phyloP scores from a whole-genome alignment of 2,797 vertebrate species.

The Semaprochilodus insignis region DNA sequence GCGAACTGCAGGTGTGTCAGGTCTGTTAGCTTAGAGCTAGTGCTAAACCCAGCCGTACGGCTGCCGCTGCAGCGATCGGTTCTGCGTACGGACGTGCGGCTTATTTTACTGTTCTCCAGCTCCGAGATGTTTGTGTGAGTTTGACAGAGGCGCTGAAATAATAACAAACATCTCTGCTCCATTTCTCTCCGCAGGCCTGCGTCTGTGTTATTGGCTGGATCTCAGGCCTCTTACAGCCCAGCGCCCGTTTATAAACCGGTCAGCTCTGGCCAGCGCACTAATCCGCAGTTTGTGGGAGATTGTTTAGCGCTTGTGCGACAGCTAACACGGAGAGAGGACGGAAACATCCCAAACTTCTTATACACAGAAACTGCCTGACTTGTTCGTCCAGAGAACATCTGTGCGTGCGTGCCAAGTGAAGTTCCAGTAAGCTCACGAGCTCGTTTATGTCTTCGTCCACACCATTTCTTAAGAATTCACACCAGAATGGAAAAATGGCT shows the following conservation, averaged over 20 bases:
- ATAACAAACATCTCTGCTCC: constrained; percentile 57
- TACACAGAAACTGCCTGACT: constrained; percentile 79
- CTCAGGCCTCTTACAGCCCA: constrained; percentile 53
- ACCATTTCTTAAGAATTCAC: no score
- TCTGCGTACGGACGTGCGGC: background rate
- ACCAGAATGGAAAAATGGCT: no score
- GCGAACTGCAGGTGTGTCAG: background rate
- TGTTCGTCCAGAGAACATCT: constrained; percentile 82
- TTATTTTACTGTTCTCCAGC: constrained; percentile 13
- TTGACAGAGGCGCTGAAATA: constrained; percentile 41
- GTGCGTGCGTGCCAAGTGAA: constrained; percentile 78
- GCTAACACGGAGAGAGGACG: constrained; percentile 47
- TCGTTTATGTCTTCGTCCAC: constrained; percentile 80
- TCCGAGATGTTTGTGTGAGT: constrained; percentile 57
- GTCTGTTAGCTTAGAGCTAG: background rate
- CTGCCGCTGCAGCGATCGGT: background rate
- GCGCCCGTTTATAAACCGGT: constrained; percentile 61
- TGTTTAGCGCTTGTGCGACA: constrained; percentile 67
- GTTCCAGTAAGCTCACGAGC: constrained; percentile 75
- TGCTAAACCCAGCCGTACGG: background rate
- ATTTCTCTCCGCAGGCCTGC: constrained; percentile 45
- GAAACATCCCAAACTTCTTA: constrained; percentile 72
- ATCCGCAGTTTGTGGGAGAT: constrained; percentile 61
- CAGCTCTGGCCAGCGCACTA: constrained; percentile 57
- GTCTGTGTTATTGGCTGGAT: constrained; percentile 46